Evolutionary conservation across 1,140 invertebrate species (phyloP).

Genomic region (Drosophila orosa): DNA sequence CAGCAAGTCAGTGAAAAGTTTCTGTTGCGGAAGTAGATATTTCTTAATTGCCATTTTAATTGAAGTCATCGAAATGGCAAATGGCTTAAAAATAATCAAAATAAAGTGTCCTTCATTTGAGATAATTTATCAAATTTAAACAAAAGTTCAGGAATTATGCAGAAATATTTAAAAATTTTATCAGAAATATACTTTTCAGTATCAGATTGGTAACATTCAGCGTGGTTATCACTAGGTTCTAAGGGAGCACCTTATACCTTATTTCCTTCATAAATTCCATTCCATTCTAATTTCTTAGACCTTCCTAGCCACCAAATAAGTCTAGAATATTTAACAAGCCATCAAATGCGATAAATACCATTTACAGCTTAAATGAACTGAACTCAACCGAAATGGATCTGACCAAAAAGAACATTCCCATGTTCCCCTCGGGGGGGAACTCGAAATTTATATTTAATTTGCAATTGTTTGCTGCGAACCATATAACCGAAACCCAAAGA

Average conservation of each 20-base stretch:
- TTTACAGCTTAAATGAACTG: constrained; percentile 34
- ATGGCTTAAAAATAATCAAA: constrained; percentile 6
- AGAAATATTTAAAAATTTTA: background rate
- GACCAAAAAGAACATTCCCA: constrained; percentile 24
- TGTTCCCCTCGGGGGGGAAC: background rate
- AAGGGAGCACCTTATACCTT: background rate
- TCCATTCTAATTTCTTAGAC: background rate
- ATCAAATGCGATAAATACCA: background rate
- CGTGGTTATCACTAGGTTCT: background rate
- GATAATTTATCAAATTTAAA: background rate
- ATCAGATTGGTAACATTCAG: background rate
- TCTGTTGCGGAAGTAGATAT: constrained; percentile 52
- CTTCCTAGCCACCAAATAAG: background rate
- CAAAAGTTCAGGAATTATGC: background rate
- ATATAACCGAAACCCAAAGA: constrained; percentile 13
- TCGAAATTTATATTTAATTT: constrained; percentile 58
- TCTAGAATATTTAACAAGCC: background rate
- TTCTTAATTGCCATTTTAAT: constrained; percentile 71
- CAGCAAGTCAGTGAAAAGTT: constrained; percentile 21
- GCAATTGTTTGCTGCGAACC: constrained; percentile 46
- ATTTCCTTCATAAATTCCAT: background rate
- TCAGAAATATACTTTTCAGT: background rate
- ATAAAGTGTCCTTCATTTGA: background rate
- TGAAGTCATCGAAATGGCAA: constrained; percentile 38
- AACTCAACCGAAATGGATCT: constrained; percentile 36